phyloP scores from a whole-genome alignment of 2,797 vertebrate genomes.

The Betta splendens region DNA sequence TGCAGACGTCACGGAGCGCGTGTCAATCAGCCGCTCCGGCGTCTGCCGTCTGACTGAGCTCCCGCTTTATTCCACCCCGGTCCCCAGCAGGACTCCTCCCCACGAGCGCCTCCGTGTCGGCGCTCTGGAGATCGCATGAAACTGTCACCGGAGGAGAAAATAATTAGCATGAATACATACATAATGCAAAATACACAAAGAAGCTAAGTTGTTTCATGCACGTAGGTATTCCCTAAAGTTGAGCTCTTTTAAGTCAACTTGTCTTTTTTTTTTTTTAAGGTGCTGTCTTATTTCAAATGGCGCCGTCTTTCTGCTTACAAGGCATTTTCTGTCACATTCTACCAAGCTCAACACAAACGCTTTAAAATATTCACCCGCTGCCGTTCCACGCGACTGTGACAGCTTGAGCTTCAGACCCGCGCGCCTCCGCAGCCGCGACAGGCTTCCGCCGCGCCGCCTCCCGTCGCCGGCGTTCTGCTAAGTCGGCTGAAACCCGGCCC shows the following conservation, averaged over 20 bases:
- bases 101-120: conserved; percentile 17
- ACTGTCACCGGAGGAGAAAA: conserved; percentile 28
- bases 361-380: conserved; percentile 16
- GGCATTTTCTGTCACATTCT: conserved; percentile 15
- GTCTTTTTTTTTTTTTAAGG: conserved; percentile 30
- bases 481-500: conserved; percentile 79
- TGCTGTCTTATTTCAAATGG: conserved; percentile 12
- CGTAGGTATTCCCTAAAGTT: background rate
- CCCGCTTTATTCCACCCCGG: background rate
- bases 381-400: conserved; percentile 25
- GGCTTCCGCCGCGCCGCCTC: conserved; percentile 60
- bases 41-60: conserved; percentile 46
- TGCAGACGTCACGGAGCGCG: conserved; percentile 42
- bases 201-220: conserved; percentile 8
- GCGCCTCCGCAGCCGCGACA: conserved; percentile 28
- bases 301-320: conserved; percentile 29
- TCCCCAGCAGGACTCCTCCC: conserved; percentile 33
- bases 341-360: conserved; percentile 11
- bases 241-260: conserved; percentile 14
- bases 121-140: conserved; percentile 24
- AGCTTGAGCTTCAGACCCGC: conserved; percentile 19
- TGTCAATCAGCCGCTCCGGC: conserved; percentile 62
- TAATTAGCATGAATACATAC: conserved; percentile 35
- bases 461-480: conserved; percentile 71
- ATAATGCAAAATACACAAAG: conserved; percentile 9